Percentiles rank a stretch among this genome's conserved stretches.
Conservation (phyloP, 2,888 invertebrate species). For the Carterocephalus palaemon region DNA sequence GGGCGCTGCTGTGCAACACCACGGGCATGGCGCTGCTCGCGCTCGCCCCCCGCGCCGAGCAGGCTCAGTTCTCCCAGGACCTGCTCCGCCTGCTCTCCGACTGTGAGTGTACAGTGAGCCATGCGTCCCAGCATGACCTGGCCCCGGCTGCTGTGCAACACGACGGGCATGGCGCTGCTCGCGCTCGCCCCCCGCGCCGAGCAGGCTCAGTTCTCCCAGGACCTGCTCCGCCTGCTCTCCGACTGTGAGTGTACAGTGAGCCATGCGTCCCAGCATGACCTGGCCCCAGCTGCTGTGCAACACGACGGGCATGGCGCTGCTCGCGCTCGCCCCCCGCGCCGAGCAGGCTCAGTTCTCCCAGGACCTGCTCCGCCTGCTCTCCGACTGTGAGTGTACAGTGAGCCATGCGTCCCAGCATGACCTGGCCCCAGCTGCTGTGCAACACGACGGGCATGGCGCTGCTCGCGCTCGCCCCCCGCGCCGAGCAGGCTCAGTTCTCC, state of each 20-base stretch:
- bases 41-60: slow-evolving; percentile 39
- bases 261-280: too few relatives aligned
- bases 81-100: slow-evolving; percentile 49
- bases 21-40: slow-evolving; percentile 51
- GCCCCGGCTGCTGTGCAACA: slow-evolving; percentile 52
- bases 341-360: slow-evolving; percentile 56
- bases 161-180: slow-evolving; percentile 49
- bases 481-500: slow-evolving; percentile 52
- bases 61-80: slow-evolving; percentile 55
- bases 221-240: slow-evolving; percentile 52
- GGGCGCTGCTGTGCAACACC: slow-evolving; percentile 54
- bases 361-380: slow-evolving; percentile 53
- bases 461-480: slow-evolving; percentile 41
- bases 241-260: slow-evolving; percentile 49
- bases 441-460: slow-evolving; percentile 50
- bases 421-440: slow-evolving; percentile 51
- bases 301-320: slow-evolving; percentile 46
- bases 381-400: slow-evolving; percentile 47
- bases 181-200: slow-evolving; percentile 40
- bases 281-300: slow-evolving; percentile 54
- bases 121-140: too few relatives aligned
- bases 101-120: too few relatives aligned
- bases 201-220: slow-evolving; percentile 55
- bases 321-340: slow-evolving; percentile 40
- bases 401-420: too few relatives aligned